A percentile compares a stretch with the other conserved stretches of the same genome.
These are phyloP conservation scores for Enteromius mattozi DNA, from an alignment of 2,797 vertebrate species.

Conservation along the genomic window DNA sequence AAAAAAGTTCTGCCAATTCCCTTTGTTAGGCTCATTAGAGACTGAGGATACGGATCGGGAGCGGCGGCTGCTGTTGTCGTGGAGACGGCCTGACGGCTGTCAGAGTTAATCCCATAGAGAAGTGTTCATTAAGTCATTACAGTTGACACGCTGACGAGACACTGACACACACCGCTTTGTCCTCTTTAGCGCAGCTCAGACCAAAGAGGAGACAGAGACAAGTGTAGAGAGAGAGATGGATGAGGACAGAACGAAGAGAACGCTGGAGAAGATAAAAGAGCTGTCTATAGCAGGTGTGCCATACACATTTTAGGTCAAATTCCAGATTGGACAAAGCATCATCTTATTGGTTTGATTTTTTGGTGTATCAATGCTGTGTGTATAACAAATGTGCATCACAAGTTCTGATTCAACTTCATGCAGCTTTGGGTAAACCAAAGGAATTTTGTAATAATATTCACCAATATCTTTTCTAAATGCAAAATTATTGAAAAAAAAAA, in stretches of 20 bases:
- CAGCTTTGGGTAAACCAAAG: neutral
- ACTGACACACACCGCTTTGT: slow-evolving; percentile 79
- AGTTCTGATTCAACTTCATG: neutral
- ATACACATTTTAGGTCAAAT: neutral
- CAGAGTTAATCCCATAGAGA: slow-evolving; percentile 82
- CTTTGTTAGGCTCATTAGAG: slow-evolving; percentile 77
- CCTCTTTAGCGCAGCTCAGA: slow-evolving; percentile 67
- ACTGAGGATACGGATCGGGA: slow-evolving; percentile 45
- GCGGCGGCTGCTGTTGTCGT: slow-evolving; percentile 54
- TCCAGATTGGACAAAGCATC: neutral
- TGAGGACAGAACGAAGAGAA: neutral
- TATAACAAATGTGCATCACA: neutral
- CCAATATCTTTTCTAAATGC: neutral
- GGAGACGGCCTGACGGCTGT: slow-evolving; percentile 79
- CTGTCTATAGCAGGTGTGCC: neutral
- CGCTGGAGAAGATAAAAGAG: neutral
- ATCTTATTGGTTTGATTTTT: neutral
- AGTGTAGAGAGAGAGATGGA: slow-evolving; percentile 26
- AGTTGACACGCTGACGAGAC: slow-evolving; percentile 78
- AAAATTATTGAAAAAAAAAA: neutral
- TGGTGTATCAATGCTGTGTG: neutral
- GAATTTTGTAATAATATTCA: neutral
- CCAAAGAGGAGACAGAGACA: slow-evolving; percentile 54
- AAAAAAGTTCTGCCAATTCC: slow-evolving; percentile 70
- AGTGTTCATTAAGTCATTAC: slow-evolving; percentile 89